Percentiles rank a stretch among this genome's conserved stretches.
Conservation (phyloP, 92 coral and sea anemone species). For the Epizoanthus rinbou region DNA sequence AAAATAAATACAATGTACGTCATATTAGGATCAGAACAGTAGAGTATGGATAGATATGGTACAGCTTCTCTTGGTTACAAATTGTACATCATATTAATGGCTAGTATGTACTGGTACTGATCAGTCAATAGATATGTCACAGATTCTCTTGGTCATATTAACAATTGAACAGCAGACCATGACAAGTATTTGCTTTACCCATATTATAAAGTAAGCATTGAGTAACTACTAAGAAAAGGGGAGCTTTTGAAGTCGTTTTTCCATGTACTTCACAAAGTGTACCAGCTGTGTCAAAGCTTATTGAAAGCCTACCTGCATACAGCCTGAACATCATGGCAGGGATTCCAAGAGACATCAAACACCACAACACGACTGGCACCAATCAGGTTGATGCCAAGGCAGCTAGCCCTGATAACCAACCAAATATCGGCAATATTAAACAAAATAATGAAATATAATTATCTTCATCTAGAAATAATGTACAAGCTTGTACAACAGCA, state of each 20-base stretch:
- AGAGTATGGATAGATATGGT: slow-evolving; percentile 71
- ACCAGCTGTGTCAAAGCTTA: not conserved
- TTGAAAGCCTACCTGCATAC: slow-evolving; percentile 72
- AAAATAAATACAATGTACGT: slow-evolving; percentile 39
- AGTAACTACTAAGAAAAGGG: too few species aligned
- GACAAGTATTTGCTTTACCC: not conserved
- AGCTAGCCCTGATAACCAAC: slow-evolving; percentile 71
- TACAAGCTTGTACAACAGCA: too few species aligned
- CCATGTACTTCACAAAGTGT: not conserved
- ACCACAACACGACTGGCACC: slow-evolving; percentile 96
- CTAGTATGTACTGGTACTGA: too few species aligned
- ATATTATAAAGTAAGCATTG: not conserved
- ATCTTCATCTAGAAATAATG: too few species aligned
- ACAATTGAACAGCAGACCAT: too few species aligned
- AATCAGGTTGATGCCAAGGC: slow-evolving; percentile 88
- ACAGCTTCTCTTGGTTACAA: slow-evolving; percentile 75
- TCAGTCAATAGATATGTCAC: too few species aligned
- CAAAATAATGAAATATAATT: too few species aligned
- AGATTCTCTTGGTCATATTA: too few species aligned
- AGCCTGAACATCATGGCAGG: slow-evolving; percentile 95
- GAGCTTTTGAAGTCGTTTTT: slow-evolving; percentile 1
- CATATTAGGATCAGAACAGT: too few species aligned
- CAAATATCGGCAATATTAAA: too few species aligned
- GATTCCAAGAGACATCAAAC: slow-evolving; percentile 97
- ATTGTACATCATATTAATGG: not conserved